These are phyloP conservation scores for Liolophura sinensis DNA, from an alignment of 1,140 invertebrate species.

Conservation along the genomic window DNA sequence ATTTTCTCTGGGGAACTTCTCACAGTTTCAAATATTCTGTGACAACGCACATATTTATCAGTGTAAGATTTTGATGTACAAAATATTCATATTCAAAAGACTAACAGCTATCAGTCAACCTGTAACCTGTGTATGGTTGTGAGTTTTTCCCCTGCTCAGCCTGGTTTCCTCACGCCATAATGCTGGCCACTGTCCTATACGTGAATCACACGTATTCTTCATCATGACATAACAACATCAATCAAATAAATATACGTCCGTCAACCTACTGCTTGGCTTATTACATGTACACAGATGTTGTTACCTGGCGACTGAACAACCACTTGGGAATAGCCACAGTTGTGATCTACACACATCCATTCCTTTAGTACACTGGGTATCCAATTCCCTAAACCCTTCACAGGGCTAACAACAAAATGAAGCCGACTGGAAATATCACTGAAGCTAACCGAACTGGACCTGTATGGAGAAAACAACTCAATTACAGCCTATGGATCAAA, in stretches of 20 bases:
- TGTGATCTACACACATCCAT: conserved; percentile 41
- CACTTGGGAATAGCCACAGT: conserved; percentile 36
- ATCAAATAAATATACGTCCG: background rate
- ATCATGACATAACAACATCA: background rate
- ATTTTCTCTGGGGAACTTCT: no score
- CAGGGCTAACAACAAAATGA: conserved; percentile 27
- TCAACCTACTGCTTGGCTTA: background rate
- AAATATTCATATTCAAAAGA: no score
- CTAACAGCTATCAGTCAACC: no score
- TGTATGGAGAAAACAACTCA: background rate
- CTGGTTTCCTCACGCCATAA: no score
- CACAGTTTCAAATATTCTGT: no score
- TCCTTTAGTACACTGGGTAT: conserved; percentile 30
- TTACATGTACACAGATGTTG: no score
- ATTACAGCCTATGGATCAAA: background rate
- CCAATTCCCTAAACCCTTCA: conserved; percentile 34
- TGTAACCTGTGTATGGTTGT: no score
- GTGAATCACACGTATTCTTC: background rate
- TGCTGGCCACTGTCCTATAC: background rate
- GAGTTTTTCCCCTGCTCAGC: no score
- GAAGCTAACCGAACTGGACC: background rate
- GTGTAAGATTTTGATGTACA: no score
- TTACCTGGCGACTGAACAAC: conserved; percentile 19
- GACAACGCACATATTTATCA: no score
- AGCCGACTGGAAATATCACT: conserved; percentile 13